Conservation (phyloP, 2,113 vertebrate species). For the Otus sunia region DNA sequence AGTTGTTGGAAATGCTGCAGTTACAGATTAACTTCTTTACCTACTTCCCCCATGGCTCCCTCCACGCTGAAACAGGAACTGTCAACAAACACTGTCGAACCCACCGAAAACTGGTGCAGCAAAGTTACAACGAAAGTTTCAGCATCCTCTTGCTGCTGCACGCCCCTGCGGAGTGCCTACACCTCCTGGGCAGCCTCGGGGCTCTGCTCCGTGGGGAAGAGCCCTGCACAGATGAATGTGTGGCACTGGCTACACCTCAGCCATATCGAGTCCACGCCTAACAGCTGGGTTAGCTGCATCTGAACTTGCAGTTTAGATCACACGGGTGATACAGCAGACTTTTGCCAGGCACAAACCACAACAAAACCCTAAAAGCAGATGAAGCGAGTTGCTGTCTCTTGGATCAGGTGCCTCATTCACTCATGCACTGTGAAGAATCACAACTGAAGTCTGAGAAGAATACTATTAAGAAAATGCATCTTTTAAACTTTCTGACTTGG, state of each 20-base stretch:
- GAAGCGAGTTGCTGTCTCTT: not conserved
- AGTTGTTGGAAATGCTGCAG: not conserved
- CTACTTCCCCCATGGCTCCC: not conserved
- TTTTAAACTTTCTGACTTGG: not conserved
- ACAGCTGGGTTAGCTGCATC: not conserved
- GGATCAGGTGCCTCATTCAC: not conserved
- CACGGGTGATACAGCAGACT: not conserved
- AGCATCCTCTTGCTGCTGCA: not conserved
- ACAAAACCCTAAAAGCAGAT: not conserved
- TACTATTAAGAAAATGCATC: not conserved
- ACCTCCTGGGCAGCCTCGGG: not conserved
- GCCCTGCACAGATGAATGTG: not conserved
- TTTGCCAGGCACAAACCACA: not conserved
- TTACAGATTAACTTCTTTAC: conserved; percentile 62
- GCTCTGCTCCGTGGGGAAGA: not conserved
- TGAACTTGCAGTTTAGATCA: not conserved
- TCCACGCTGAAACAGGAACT: not conserved
- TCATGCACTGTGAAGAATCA: not conserved
- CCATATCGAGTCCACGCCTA: rapidly evolving
- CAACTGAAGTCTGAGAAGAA: not conserved
- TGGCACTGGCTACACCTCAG: not conserved
- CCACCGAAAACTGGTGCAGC: not conserved
- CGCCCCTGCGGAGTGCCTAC: not conserved
- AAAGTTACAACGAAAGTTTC: not conserved
- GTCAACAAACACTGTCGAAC: not conserved